Evolutionary conservation across 1,140 invertebrate genomes (phyloP), one percentile per base, ranked within the genome.

Genomic region (Ladona fulva): DNA sequence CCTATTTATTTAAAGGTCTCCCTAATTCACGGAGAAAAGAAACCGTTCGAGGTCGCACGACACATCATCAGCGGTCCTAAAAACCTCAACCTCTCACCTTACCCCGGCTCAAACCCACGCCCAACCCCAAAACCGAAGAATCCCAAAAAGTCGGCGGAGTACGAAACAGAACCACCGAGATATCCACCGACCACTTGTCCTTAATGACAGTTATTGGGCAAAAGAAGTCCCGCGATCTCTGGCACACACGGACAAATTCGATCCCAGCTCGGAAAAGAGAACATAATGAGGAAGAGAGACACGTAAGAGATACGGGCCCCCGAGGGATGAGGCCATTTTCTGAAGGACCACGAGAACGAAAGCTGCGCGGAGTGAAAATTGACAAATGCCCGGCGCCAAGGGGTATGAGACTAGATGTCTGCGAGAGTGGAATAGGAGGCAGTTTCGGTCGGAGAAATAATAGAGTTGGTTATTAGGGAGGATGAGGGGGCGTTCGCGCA

Each of bases 151-250:
- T 22, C 52, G 10, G 44, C 19, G 10, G 44, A 66, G 16, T 22
- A 66, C 16, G n/a, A 66, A 66, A 66, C 14, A 66, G 29, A 37
- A n/a, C n/a, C n/a, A n/a, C n/a, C n/a, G n/a, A n/a, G n/a, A n/a
- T 37, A 1, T 37, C 29, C 29, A 8, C 29, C 29, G 29, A 37
- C 29, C 29, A 8, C 29, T 37, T 37, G 29, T 37, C 29, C 52
- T 12, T 66, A 66, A 66, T 66, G 52, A 66, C 52, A 66, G 52
- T 66, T 66, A 66, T 66, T 66, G 52, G 52, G 16, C 52, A 66
- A 12, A 12, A 66, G 14, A 66, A 66, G 52, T 66, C 52, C n/a
- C 52, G n/a, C 52, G 16, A 66, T 66, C 44, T 10, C 19, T 19
- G 10, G 10, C 44, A 19, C 44, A 52, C 44, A 52, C 52, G 52